Evolutionary conservation across 2,113 vertebrate species (phyloP), one percentile per base, ranked within the genome.

Genomic region (Onychostoma macrolepis): DNA sequence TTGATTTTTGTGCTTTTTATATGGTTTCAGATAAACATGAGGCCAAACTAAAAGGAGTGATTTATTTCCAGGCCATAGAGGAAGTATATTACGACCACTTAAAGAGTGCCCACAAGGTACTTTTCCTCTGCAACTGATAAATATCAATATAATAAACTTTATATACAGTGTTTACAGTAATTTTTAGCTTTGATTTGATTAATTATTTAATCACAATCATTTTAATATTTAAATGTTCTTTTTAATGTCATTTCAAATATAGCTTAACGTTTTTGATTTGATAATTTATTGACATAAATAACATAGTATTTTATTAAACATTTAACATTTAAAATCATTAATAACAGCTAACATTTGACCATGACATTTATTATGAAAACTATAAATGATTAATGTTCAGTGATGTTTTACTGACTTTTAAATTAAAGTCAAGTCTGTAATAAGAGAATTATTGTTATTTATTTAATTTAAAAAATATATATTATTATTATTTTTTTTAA

Each of bases 41-140:
- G 94, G 96, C 97, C 89, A 99, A 99, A 93, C 95, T 99, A 94
- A 99, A 98, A 96, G 98, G 98, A 86, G 96, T 98, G 87, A 97
- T 99, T 94, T 99, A 99, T 93, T 99, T 99, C 92, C 98, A 99
- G 95, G 98, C 98, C 86, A 99, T 99, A 91, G 98, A 99, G 94
- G 98, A 97, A 94, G 98, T 99, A 0, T 99, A 99, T 92, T 99
- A 99, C 17, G 98, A 99, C 92, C 96, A 99, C 90, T 94, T 99
- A 87, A 99, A 99, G 93, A 99, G 97, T 71, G 98, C 98, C 84
- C 97, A 99, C 91, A 99, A 99, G 97, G 98, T 99, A 95, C 15
- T 67, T 83, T 82, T 67, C 19, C 15, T 69, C 24, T 36, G 33
- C 1, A n/a, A 2, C 24, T 75, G 1, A 43, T 43, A 43, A n/a